Base-by-base conservation (phyloP, 1,140 invertebrate species). In the Lepidostoma basale region DNA sequence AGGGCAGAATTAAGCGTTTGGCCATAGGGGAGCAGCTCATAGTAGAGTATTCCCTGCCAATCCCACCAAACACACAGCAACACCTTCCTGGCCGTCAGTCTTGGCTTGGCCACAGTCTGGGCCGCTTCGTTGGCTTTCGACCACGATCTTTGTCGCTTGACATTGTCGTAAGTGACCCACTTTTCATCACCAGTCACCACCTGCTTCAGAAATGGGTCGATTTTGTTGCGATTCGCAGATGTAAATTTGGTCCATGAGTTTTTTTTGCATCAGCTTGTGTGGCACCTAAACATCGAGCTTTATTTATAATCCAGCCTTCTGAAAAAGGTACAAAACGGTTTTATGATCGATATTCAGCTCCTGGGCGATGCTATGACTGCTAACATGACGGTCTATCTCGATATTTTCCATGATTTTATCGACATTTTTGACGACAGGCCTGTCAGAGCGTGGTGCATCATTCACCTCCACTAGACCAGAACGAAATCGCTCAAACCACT, bases 391-490 rank as follows among this genome's bases (percentile, higher is more conserved):
- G 3, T 45, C 42, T 45, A 18, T 45, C 42, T 45, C 42, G 42
- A 45, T 45, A 45, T 45, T 45, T 45, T 45, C 42, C 42, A 45
- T 45, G 42, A 45, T 45, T 45, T 45, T 45, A 45, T 45, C 42
- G 42, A 45, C 3, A 45, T 45, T 45, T 45, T 45, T 18, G 42
- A 45, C 42, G 42, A 45, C 42, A 45, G 42, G 42, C 2, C 42
- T 45, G 42, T 18, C 42, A 45, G 42, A 45, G 42, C 42, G 42
- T 45, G 42, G 42, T 45, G 42, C 42, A 45, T 45, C 18, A 45
- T 45, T 16, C 42, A 45, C 42, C 42, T 45, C 42, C 42, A 45
- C 42, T 45, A 45, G n/a, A 45, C 42, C 42, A 45, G 42, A 45
- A 45, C 42, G 14, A 45, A 45, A 45, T 45, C 42, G 3, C 42